A percentile compares a stretch with the other conserved stretches of the same genome.
phyloP scores from a whole-genome alignment of 2,888 invertebrate genomes.

The Orthosia gracilis region DNA sequence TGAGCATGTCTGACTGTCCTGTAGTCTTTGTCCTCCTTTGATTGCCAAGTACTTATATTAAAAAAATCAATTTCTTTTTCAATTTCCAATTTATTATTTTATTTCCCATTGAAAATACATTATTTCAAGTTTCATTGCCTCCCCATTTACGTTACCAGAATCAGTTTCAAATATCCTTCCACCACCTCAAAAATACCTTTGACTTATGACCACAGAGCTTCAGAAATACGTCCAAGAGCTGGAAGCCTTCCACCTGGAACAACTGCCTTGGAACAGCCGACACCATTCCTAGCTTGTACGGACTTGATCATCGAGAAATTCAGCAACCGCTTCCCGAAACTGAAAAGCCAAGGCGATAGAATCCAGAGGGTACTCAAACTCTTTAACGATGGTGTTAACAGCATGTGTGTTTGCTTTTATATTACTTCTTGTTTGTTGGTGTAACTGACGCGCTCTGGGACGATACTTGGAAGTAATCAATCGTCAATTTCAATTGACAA shows the following conservation, averaged over 20 bases:
- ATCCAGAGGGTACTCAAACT: constrained; percentile 91
- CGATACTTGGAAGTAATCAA: neutral
- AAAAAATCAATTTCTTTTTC: neutral
- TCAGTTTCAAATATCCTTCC: neutral
- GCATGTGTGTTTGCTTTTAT: constrained; percentile 56
- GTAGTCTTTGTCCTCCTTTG: neutral
- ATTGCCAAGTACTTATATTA: neutral
- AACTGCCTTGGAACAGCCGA: constrained; percentile 70
- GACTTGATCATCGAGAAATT: constrained; percentile 89
- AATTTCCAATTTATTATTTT: neutral
- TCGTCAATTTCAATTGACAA: neutral
- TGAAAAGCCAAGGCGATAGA: constrained; percentile 91
- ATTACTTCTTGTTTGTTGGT: constrained; percentile 21
- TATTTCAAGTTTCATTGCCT: neutral
- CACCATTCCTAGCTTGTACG: constrained; percentile 76
- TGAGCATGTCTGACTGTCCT: no score
- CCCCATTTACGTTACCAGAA: neutral
- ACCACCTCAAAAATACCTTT: constrained; percentile 20
- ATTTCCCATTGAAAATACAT: neutral
- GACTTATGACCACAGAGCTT: constrained; percentile 67
- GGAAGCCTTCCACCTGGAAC: constrained; percentile 83
- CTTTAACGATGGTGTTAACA: constrained; percentile 64
- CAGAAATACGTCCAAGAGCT: constrained; percentile 80
- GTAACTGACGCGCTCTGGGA: neutral
- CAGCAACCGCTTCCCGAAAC: constrained; percentile 85